Evolutionary conservation across 2,888 invertebrate species (phyloP), one percentile per base, ranked within the genome.

Genomic region (Lochmaea crataegi): DNA sequence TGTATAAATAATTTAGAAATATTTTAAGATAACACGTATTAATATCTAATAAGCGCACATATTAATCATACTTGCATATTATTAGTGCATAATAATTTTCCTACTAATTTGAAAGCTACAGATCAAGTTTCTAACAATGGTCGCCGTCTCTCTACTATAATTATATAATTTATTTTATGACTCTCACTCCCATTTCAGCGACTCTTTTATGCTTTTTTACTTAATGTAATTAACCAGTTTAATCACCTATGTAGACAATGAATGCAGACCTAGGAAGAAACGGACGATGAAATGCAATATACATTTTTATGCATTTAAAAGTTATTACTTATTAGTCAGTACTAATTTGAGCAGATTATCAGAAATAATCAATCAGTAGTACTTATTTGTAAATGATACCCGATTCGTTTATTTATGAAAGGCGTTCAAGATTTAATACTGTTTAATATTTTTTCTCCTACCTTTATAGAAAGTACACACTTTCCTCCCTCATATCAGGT

Each of bases 121-220:
- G 53, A 53, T 53, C 58, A 58, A 32, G 58, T 58, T 58, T 58
- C 58, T 58, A 58, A 58, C 58, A 58, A 58, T 58, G 32, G 26
- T 58, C 5, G 32, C 58, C 11, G 58, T 32, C 32, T 58, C 58
- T 58, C 14, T 58, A 58, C 32, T 9, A 58, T 58, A 58, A 58
- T 58, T 58, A 58, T 58, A 32, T 58, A 58, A 32, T 58, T 32
- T 58, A 58, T 58, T 32, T 26, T 58, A 32, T 32, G 32, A 26
- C 32, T 11, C 32, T 14, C 58, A 32, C 32, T 58, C 58, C 58
- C 26, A 58, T 58, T 58, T 58, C 58, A 58, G 26, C 26, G 12
- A 58, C 58, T 58, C 58, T 58, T 32, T n/a, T 51, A 51, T 51
- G 16, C 51, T 51, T 51, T 51, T 51, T 10, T 53, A 16, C 18